Base-by-base conservation (phyloP, 2,888 invertebrate species). In the Stegana nigrithorax region DNA sequence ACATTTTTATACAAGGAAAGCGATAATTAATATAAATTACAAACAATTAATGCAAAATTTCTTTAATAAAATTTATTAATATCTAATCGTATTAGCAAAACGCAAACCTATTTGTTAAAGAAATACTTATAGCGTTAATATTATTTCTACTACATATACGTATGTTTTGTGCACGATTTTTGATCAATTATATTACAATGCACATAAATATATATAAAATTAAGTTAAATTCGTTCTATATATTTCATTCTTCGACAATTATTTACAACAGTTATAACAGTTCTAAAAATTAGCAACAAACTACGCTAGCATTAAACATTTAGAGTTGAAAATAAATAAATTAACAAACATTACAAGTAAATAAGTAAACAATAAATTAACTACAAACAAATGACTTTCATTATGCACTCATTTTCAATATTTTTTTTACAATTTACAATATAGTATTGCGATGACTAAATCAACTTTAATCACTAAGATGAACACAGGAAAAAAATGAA, bases 341-440 rank as follows among this genome's bases (percentile, higher is more conserved):
- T 66, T 59, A 60, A 39, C 42, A 59, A n/a, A n/a, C n/a, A n/a
- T n/a, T n/a, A n/a, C 50, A 59, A 57, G 32, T 27, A 51, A 44
- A 59, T 58, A 45, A 59, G n/a, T n/a, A n/a, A n/a, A n/a, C n/a
- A n/a, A 25, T 56, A 61, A 63, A 39, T 63, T 62, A 69, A 55
- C 67, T 69, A 70, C 47, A 64, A 65, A 62, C 63, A 70, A 76
- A 83, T 83, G 84, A 83, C 83, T 83, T 83, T 81, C 77, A 82
- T 74, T 74, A 71, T 80, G 72, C 82, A 80, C 80, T 80, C 79
- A 73, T 75, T 71, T 71, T 51, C 44, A 59, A 63, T 36, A 64
- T 66, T 62, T 58, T 62, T 47, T 66, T 64, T 65, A 69, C 60
- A 68, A 64, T 55, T 51, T 72, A 71, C 62, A 53, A 56, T 45